Percentiles rank a stretch among this genome's conserved stretches.
These are phyloP conservation scores for Lerista edwardsae DNA, from an alignment of 2,797 vertebrate species.

Conservation along the genomic window DNA sequence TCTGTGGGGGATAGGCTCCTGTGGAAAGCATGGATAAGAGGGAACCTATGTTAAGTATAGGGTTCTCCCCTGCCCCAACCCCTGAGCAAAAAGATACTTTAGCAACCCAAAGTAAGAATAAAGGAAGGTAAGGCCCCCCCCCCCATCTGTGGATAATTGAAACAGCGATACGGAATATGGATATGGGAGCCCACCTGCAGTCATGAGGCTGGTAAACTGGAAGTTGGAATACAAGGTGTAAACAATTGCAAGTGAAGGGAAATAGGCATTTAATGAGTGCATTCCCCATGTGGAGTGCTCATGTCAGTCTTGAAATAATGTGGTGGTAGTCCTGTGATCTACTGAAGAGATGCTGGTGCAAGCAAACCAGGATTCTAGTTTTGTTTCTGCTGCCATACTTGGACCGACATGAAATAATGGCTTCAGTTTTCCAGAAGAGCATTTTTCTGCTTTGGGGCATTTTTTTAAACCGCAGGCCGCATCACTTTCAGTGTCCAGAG, in stretches of 20 bases:
- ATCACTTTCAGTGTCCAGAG: not conserved
- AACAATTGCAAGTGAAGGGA: not conserved
- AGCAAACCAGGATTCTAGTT: not conserved
- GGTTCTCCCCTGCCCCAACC: too few species aligned
- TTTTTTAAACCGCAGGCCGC: not conserved
- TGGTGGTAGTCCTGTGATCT: not conserved
- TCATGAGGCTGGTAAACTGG: not conserved
- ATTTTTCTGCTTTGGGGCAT: not conserved
- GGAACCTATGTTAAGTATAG: too few species aligned
- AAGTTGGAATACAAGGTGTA: not conserved
- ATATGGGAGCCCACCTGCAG: too few species aligned
- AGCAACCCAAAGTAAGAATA: too few species aligned
- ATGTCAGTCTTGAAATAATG: not conserved
- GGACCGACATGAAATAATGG: not conserved
- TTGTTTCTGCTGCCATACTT: not conserved
- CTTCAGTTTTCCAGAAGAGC: slow-evolving; percentile 6
- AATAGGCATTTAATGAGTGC: not conserved
- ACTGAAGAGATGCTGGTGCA: not conserved
- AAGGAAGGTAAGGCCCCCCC: too few species aligned
- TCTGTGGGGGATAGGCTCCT: too few species aligned
- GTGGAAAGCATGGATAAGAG: too few species aligned
- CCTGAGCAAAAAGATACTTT: too few species aligned
- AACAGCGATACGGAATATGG: too few species aligned
- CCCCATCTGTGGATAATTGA: too few species aligned
- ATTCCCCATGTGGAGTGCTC: not conserved